Base-by-base conservation (phyloP, 1,140 invertebrate genomes). In the Antheraea mylitta region DNA sequence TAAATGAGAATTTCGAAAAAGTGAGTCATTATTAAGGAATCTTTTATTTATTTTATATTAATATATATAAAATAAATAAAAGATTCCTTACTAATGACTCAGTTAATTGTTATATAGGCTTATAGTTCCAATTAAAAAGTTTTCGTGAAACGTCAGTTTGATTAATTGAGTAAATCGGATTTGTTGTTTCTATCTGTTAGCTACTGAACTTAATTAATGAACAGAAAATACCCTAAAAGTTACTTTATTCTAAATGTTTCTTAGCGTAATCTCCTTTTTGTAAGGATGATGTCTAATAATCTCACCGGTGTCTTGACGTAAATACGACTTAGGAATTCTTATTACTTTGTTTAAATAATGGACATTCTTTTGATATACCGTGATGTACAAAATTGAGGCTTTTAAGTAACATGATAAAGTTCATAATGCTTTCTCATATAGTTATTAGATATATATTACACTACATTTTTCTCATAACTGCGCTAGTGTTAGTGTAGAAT, bases 261-360 rank as follows among this genome's bases (percentile, higher is more conserved):
- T 76, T 72, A 65, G 70, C 73, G 68, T 83, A 78, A 87, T 87
- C 85, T 81, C 71, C 68, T 82, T 82, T 86, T 86, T 81, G 81
- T 84, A 74, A 80, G 80, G 80, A 80, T 79, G 79, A 75, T 86
- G 79, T 84, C 82, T 85, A 80, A 83, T 76, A 79, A 73, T 77
- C 72, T 79, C 75, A 75, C 85, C 85, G 81, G 83, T 81, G 79
- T 79, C 75, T 81, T 83, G 86, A 87, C 85, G 78, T 88, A 89
- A 87, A 87, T 86, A 78, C 81, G 85, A 81, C 83, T 86, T 82
- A 84, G 77, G 78, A 86, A 83, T 86, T 83, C 85, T 88, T 90
- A 87, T 87, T 85, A 85, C 85, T 77, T 82, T 83, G 78, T 83
- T 79, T 83, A 82, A 86, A 87, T 89, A 89, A 89, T 81, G 79